These are phyloP conservation scores for Gambusia affinis DNA, from an alignment of 2,113 vertebrate genomes.

Conservation along the genomic window DNA sequence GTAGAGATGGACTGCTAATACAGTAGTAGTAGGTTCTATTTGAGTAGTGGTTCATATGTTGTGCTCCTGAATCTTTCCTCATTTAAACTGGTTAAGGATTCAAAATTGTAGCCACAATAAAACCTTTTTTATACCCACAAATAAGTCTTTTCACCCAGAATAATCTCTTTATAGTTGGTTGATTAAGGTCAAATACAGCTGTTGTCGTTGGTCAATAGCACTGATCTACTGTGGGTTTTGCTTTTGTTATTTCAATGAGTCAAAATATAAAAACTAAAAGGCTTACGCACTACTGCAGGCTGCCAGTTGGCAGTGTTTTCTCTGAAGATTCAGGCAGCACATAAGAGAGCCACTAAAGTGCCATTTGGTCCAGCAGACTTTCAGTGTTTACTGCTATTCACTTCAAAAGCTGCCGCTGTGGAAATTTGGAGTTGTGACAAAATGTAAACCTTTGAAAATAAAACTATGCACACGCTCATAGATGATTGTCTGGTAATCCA, in stretches of 20 bases:
- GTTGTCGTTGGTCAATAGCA: not conserved
- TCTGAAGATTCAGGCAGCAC: constrained; percentile 21
- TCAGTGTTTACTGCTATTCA: constrained; percentile 14
- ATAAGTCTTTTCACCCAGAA: not conserved
- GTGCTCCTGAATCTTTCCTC: constrained; percentile 14
- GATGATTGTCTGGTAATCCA: constrained; percentile 76
- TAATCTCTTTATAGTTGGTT: constrained; percentile 12
- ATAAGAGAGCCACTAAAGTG: constrained; percentile 17
- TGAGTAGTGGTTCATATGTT: constrained; percentile 15
- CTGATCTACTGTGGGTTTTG: not conserved
- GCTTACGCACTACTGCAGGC: constrained; percentile 12
- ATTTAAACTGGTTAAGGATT: constrained; percentile 31
- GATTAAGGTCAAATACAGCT: not conserved
- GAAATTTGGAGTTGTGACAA: constrained; percentile 51
- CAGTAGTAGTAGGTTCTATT: constrained; percentile 19
- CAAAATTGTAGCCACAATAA: not conserved
- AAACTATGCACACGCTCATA: constrained; percentile 50
- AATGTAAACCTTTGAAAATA: constrained; percentile 52
- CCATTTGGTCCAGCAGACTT: constrained; percentile 20
- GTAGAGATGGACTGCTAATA: constrained; percentile 44
- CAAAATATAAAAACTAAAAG: constrained; percentile 15
- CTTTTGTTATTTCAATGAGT: constrained; percentile 7
- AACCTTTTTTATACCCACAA: constrained; percentile 27
- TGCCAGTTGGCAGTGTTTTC: constrained; percentile 27
- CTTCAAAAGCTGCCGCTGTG: constrained; percentile 35